phyloP scores from a whole-genome alignment of 2,888 invertebrate genomes.

The Antheraea yamamai region DNA sequence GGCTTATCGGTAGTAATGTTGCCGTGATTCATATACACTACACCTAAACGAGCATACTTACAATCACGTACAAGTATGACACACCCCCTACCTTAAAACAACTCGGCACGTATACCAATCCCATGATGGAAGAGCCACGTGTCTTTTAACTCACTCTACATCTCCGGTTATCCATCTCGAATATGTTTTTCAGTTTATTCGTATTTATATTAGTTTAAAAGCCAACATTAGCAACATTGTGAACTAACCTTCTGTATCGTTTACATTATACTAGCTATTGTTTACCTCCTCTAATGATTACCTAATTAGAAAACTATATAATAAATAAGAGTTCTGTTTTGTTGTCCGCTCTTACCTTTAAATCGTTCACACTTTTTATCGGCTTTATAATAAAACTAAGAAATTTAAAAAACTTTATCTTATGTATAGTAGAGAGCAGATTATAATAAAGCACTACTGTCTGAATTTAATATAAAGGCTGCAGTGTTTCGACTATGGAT shows the following conservation, averaged over 20 bases:
- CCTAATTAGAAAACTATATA: no score
- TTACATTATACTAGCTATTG: background rate
- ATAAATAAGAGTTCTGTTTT: no score
- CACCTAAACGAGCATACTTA: conserved; percentile 28
- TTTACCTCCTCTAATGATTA: no score
- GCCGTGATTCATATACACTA: conserved; percentile 45
- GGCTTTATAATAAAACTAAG: no score
- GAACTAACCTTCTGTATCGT: background rate
- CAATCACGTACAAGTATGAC: conserved; percentile 20
- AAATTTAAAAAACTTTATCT: no score
- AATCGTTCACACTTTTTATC: no score
- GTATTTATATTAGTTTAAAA: background rate
- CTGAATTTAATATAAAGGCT: no score
- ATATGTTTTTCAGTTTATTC: background rate
- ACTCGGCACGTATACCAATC: background rate
- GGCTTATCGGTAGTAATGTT: conserved; percentile 44
- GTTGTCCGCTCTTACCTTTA: no score
- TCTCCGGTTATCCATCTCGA: background rate
- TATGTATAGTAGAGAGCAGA: no score
- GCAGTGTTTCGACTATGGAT: no score
- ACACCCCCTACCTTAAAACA: conserved; percentile 16
- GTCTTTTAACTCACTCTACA: background rate
- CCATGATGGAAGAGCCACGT: background rate
- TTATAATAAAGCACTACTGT: no score
- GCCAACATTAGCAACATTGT: background rate